Conservation (phyloP, 2,113 vertebrate species). For the Pionites leucogaster region DNA sequence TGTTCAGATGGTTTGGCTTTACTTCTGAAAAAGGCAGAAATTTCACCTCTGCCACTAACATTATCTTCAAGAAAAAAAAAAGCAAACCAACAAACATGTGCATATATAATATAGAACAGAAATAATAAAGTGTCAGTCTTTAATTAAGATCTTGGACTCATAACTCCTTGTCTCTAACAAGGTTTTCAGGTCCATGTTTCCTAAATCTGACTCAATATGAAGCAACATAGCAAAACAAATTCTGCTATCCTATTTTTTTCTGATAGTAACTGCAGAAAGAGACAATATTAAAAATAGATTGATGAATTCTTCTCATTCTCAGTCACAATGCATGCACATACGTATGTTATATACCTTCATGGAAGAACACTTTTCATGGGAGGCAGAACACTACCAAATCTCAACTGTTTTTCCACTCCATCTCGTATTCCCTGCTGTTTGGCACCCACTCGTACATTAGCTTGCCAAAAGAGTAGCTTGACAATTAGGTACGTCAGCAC, state of each 20-base stretch:
- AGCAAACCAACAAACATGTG: rapidly evolving
- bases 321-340: neutral
- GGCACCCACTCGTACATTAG: neutral
- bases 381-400: neutral
- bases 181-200: neutral
- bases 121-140: neutral
- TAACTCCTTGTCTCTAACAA: neutral
- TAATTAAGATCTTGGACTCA: neutral
- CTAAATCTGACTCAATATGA: neutral
- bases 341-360: neutral
- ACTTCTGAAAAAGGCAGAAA: neutral
- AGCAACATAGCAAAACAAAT: neutral
- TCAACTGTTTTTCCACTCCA: neutral
- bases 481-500: conserved; percentile 23
- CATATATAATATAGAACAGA: neutral
- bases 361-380: neutral
- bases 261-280: neutral
- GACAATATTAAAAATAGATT: neutral
- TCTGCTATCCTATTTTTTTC: neutral
- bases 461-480: conserved; percentile 20
- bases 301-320: neutral
- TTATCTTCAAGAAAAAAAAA: neutral
- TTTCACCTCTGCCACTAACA: neutral
- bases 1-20: neutral
- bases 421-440: conserved; percentile 40